Evolutionary conservation across 2,113 vertebrate species (phyloP).

Genomic region (Symphodus melops): DNA sequence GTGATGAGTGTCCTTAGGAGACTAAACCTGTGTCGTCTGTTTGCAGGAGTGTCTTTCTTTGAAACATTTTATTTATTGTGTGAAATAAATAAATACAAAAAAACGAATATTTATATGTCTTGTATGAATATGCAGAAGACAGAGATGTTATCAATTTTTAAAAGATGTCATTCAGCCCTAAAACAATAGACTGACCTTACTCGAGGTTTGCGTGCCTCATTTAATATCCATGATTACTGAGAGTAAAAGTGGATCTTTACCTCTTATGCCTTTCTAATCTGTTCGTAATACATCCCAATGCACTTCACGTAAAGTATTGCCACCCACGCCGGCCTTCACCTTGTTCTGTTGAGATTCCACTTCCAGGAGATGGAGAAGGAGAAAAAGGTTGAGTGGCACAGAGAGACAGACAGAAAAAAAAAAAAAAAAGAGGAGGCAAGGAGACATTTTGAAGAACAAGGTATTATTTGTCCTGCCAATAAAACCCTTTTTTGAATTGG

Average conservation of each 20-base stretch:
- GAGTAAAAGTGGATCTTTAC: conserved; percentile 32
- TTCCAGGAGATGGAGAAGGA: conserved; percentile 18
- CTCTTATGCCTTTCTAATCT: conserved; percentile 39
- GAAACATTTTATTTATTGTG: no score
- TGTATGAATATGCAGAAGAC: no score
- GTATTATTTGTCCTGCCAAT: conserved; percentile 70
- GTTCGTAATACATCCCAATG: conserved; percentile 43
- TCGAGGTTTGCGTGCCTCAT: neutral
- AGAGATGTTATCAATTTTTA: no score
- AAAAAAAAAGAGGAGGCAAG: conserved; percentile 34
- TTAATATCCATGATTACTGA: conserved; percentile 14
- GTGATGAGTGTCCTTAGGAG: no score
- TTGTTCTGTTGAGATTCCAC: conserved; percentile 43
- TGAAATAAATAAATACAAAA: no score
- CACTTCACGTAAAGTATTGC: conserved; percentile 30
- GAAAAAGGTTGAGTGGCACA: conserved; percentile 11
- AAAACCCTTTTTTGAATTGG: conserved; percentile 64
- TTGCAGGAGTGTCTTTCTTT: no score
- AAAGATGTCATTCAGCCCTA: neutral
- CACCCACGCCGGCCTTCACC: conserved; percentile 43
- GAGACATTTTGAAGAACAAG: conserved; percentile 60
- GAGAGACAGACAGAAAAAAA: conserved; percentile 1
- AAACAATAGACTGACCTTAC: neutral
- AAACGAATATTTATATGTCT: no score
- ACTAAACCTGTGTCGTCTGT: no score